These are phyloP conservation scores for Macrosteles quadrilineatus DNA, from an alignment of 1,140 invertebrate genomes.

Conservation along the genomic window DNA sequence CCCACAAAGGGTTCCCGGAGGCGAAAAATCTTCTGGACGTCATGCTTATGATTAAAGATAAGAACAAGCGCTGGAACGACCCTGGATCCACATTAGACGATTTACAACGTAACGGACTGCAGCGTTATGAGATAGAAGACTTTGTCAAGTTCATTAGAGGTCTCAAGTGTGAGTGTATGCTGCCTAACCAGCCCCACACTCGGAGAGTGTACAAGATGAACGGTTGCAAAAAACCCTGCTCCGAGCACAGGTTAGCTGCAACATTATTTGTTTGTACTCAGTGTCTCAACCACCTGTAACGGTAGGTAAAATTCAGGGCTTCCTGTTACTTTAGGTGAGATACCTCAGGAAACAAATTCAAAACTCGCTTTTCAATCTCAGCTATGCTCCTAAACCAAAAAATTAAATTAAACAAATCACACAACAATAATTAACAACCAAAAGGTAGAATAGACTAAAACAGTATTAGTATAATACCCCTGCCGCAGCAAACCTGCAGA, in stretches of 20 bases:
- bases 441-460: too few relatives aligned
- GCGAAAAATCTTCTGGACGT: conserved; percentile 11
- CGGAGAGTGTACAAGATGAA: conserved; percentile 57
- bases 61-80: not conserved
- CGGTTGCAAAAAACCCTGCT: conserved; percentile 49
- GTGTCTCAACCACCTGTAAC: too few relatives aligned
- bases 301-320: too few relatives aligned
- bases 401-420: too few relatives aligned
- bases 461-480: too few relatives aligned
- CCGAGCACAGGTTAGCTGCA: conserved; percentile 34
- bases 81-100: not conserved
- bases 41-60: not conserved
- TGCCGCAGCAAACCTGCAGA: too few relatives aligned
- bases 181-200: conserved; percentile 50
- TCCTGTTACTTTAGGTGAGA: too few relatives aligned
- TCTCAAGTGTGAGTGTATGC: conserved; percentile 52
- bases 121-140: conserved; percentile 2
- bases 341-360: too few relatives aligned
- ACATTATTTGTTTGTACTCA: too few relatives aligned
- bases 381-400: too few relatives aligned
- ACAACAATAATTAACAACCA: too few relatives aligned
- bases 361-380: too few relatives aligned
- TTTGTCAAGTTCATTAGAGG: conserved; percentile 41
- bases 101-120: not conserved
- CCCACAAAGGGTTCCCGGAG: conserved; percentile 68